Evolutionary conservation across 2,888 invertebrate genomes (phyloP), one percentile per base, ranked within the genome.

Genomic region (Ornithoptera alexandrae): DNA sequence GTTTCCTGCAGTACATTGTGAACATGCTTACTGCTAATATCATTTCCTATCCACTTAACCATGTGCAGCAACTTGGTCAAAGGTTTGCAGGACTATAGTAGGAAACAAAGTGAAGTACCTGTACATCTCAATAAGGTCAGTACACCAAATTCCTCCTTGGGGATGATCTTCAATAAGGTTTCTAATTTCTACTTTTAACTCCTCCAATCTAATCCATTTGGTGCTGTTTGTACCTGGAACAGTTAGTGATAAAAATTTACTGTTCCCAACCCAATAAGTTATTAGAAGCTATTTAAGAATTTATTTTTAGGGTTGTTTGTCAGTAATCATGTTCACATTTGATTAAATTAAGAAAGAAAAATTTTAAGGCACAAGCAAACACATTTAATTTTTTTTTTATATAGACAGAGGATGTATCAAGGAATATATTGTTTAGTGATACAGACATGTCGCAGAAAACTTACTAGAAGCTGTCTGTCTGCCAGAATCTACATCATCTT

Each of bases 131-230:
- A 90, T 82, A 6, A 94, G 79, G 59, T 93, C 89, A 0, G 87
- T 83, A 74, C 90, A 91, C 88, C 89, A 90, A 17, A 94, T 39
- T 10, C 39, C 83, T 2, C 94, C 94, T 0, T 88, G 82, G 0
- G 88, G 84, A 62, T 86, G 80, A 30, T 84, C 80, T 0, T 68
- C 62, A 7, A 94, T 84, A 36, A 94, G 72, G 20, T 78, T 78
- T 42, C 72, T 68, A 20, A 90, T 76, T 71, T 90, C 86, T 2
- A 62, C 30, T 67, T 84, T 82, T 22, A 90, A 73, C 61, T 82
- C 79, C 15, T 86, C 86, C 50, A 88, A 72, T 62, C 78, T 77
- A 1, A 64, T 60, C 67, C 56, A 70, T 60, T 68, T 73, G n/a
- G 67, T 68, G 10, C 70, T 69, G 58, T 74, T 75, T 24, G 71